Evolutionary conservation across 2,888 invertebrate genomes (phyloP).

Genomic region (Rhodophaea formosa): DNA sequence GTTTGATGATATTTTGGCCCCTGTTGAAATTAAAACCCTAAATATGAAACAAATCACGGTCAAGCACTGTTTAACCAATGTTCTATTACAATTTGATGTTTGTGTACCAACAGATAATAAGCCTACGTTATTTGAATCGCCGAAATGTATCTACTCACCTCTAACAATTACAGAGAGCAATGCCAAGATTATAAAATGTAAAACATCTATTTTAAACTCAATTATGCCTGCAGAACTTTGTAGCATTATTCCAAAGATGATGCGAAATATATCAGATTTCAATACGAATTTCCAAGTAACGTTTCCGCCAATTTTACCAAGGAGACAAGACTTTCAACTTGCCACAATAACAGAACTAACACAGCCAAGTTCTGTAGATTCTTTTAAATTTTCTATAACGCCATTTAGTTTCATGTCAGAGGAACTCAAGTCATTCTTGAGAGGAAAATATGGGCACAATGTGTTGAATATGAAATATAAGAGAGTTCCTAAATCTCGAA

Average conservation of each 20-base stretch:
- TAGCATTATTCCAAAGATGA: conserved; percentile 58
- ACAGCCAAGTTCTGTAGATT: conserved; percentile 26
- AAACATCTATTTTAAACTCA: conserved; percentile 57
- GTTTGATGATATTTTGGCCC: conserved; percentile 47
- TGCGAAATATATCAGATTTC: conserved; percentile 42
- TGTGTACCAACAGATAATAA: conserved; percentile 37
- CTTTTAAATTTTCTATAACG: conserved; percentile 21
- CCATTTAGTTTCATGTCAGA: conserved; percentile 24
- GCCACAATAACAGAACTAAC: conserved; percentile 43
- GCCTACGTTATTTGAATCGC: conserved; percentile 28
- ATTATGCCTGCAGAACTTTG: conserved; percentile 67
- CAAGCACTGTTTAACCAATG: conserved; percentile 58
- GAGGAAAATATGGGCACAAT: conserved; percentile 31
- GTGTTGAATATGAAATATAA: not conserved
- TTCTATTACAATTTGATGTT: conserved; percentile 63
- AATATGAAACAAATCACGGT: conserved; percentile 54
- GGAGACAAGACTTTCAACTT: conserved; percentile 35
- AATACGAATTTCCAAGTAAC: conserved; percentile 25
- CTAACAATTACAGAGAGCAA: conserved; percentile 40
- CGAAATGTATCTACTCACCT: conserved; percentile 43
- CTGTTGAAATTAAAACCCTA: conserved; percentile 51
- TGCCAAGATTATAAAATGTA: conserved; percentile 57
- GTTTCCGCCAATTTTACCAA: conserved; percentile 25
- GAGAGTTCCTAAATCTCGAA: not conserved
- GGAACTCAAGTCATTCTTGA: conserved; percentile 27